Percentiles rank a stretch among this genome's conserved stretches.
These are phyloP conservation scores for Ferdinandea cuprea DNA, from an alignment of 2,888 invertebrate genomes.

Conservation along the genomic window DNA sequence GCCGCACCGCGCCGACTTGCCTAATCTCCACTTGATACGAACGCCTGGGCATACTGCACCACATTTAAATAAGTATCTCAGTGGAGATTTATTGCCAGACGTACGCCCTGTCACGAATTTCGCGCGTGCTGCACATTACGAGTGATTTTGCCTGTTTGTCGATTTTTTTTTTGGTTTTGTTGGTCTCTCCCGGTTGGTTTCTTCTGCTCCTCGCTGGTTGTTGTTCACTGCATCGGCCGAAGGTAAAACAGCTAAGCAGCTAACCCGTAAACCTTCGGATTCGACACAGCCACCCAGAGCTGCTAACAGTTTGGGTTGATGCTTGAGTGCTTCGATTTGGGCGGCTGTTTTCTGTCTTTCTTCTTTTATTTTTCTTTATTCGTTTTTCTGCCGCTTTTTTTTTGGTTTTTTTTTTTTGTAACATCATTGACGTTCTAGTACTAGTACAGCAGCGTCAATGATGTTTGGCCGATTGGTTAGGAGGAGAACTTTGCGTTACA, in stretches of 20 bases:
- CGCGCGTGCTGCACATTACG: slow-evolving; percentile 78
- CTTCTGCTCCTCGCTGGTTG: slow-evolving; percentile 47
- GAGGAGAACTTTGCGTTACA: slow-evolving; percentile 49
- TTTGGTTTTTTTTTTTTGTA: no score
- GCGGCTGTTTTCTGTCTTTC: slow-evolving; percentile 50
- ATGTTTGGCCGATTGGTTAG: slow-evolving; percentile 58
- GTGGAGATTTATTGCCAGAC: slow-evolving; percentile 77
- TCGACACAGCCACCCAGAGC: slow-evolving; percentile 72
- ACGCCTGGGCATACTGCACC: slow-evolving; percentile 75
- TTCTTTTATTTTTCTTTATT: slow-evolving; percentile 30
- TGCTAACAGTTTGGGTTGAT: slow-evolving; percentile 71
- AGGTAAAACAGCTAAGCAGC: slow-evolving; percentile 63
- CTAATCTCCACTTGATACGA: slow-evolving; percentile 71
- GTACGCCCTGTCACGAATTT: slow-evolving; percentile 79
- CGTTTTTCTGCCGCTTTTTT: not conserved
- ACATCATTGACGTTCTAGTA: slow-evolving; percentile 71
- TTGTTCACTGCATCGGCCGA: slow-evolving; percentile 50
- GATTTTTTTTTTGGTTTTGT: slow-evolving; percentile 38
- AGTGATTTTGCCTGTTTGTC: slow-evolving; percentile 75
- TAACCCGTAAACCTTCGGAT: slow-evolving; percentile 72
- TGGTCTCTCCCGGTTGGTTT: slow-evolving; percentile 46
- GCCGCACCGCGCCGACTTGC: slow-evolving; percentile 44
- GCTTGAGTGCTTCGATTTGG: slow-evolving; percentile 68
- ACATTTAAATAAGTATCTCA: slow-evolving; percentile 77
- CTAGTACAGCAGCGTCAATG: slow-evolving; percentile 62